Percentiles rank a stretch among this genome's conserved stretches.
These are phyloP conservation scores for Diachasmimorpha longicaudata DNA, from an alignment of 1,140 invertebrate genomes.

Conservation along the genomic window DNA sequence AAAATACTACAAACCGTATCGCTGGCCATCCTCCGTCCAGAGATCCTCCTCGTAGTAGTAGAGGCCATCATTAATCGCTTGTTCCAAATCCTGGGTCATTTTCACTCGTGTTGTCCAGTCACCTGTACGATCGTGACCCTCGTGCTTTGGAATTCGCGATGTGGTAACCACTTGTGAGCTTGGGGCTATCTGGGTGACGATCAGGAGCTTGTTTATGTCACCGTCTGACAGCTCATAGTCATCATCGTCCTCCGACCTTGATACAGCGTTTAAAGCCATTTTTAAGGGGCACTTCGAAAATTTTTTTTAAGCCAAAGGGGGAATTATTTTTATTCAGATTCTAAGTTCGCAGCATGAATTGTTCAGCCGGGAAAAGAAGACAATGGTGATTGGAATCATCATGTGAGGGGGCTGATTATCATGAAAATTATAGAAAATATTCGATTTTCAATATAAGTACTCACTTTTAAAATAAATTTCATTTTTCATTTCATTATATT, in stretches of 20 bases:
- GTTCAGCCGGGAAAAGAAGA: constrained; percentile 51
- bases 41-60: constrained; percentile 93
- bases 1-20: constrained; percentile 44
- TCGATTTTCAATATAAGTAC: too few relatives aligned
- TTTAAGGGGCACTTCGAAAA: background rate
- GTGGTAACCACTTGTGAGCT: constrained; percentile 46
- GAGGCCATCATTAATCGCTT: constrained; percentile 94
- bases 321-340: constrained; percentile 27
- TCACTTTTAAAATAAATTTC: background rate
- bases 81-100: constrained; percentile 91
- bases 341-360: constrained; percentile 12
- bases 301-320: too few relatives aligned
- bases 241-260: constrained; percentile 77
- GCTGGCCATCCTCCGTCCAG: constrained; percentile 67
- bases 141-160: constrained; percentile 75
- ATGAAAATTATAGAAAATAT: background rate
- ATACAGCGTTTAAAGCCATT: constrained; percentile 20
- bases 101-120: constrained; percentile 85
- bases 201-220: constrained; percentile 93
- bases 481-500: background rate
- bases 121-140: constrained; percentile 87
- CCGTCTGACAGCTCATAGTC: constrained; percentile 90
- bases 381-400: constrained; percentile 41
- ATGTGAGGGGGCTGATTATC: background rate
- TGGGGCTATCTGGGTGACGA: constrained; percentile 85